phyloP scores from a whole-genome alignment of 2,797 vertebrate species.

The Pipistrellus pipistrellus region DNA sequence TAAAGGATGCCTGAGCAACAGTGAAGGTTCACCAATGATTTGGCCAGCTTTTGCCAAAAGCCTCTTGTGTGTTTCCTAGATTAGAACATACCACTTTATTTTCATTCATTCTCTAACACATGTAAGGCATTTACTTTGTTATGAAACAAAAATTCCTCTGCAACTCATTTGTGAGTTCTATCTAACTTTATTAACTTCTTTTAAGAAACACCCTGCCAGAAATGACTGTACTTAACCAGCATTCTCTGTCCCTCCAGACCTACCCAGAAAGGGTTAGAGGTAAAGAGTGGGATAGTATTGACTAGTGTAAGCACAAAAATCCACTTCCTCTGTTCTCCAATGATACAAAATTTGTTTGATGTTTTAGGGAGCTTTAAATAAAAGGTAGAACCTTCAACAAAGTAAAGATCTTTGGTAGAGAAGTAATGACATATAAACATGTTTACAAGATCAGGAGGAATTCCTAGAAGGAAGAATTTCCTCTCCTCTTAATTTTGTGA shows the following conservation, averaged over 20 bases:
- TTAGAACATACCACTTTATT: neutral
- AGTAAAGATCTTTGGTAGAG: neutral
- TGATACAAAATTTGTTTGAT: neutral
- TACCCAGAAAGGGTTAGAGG: neutral
- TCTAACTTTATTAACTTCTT: neutral
- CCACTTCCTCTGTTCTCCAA: neutral
- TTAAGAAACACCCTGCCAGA: neutral
- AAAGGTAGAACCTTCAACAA: neutral
- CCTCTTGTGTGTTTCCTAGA: neutral
- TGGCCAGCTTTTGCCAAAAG: neutral
- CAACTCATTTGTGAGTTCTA: neutral
- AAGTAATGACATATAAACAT: slow-evolving; percentile 20
- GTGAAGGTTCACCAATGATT: neutral
- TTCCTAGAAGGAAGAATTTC: slow-evolving; percentile 67
- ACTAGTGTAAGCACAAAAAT: neutral
- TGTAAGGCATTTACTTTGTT: neutral
- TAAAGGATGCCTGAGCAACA: neutral
- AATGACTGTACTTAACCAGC: neutral
- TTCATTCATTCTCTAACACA: neutral
- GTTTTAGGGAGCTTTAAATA: slow-evolving; percentile 32
- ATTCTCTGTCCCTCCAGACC: neutral
- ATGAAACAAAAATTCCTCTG: neutral
- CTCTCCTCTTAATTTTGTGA: slow-evolving; percentile 27
- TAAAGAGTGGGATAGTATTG: neutral
- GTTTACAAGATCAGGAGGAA: slow-evolving; percentile 31